Evolutionary conservation across 2,888 invertebrate species (phyloP).

Genomic region (Anodontia alba): DNA sequence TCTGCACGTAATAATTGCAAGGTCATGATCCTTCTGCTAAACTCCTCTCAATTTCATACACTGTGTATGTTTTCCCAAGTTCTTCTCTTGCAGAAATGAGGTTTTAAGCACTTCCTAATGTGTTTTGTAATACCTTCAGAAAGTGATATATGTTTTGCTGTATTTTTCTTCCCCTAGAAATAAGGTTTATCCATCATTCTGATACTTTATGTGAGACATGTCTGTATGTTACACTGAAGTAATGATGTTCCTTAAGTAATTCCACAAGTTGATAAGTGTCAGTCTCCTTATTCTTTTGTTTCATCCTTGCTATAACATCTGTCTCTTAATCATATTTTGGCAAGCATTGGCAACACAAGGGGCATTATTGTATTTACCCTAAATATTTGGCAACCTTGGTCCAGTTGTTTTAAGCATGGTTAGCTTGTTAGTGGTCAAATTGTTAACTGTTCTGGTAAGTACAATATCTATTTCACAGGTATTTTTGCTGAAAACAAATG

Average conservation of each 20-base stretch:
- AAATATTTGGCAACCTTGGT: too few relatives aligned
- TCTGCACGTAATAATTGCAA: constrained; percentile 4
- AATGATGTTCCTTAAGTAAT: not conserved
- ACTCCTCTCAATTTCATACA: not conserved
- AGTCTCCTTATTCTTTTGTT: too few relatives aligned
- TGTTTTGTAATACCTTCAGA: not conserved
- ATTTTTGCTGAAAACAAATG: too few relatives aligned
- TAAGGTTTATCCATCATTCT: not conserved
- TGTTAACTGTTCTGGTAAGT: too few relatives aligned
- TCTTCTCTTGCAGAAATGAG: not conserved
- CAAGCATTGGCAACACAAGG: too few relatives aligned
- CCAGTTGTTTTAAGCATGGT: too few relatives aligned
- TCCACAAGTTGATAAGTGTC: not conserved
- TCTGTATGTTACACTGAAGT: not conserved
- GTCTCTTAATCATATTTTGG: too few relatives aligned
- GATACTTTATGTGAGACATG: constrained; percentile 2
- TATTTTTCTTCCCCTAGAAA: not conserved
- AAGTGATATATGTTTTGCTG: not conserved
- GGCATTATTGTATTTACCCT: too few relatives aligned
- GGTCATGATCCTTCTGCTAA: not conserved
- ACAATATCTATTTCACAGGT: too few relatives aligned
- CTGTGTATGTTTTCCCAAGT: not conserved
- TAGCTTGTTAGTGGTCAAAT: too few relatives aligned
- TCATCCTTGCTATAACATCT: too few relatives aligned
- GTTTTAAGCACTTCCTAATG: constrained; percentile 7